Evolutionary conservation across 2,888 invertebrate species (phyloP).

Genomic region (Ceraclea dissimilis): DNA sequence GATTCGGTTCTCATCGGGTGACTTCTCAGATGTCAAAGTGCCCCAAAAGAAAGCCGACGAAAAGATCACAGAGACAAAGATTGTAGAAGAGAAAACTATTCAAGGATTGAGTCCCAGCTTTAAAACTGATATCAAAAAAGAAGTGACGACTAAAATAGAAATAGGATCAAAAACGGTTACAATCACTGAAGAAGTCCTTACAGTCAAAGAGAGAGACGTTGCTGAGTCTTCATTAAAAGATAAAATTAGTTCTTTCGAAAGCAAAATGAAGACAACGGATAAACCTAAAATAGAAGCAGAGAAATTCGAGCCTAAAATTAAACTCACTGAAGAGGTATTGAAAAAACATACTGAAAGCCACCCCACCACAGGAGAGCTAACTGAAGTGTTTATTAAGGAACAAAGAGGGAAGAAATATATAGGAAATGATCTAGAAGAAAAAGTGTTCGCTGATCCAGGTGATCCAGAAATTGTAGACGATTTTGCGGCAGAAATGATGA

Average conservation of each 20-base stretch:
- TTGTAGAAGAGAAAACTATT: constrained; percentile 38
- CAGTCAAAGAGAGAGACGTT: constrained; percentile 41
- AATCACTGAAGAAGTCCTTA: constrained; percentile 39
- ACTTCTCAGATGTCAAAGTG: constrained; percentile 47
- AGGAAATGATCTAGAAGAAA: constrained; percentile 9
- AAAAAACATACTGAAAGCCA: constrained; percentile 46
- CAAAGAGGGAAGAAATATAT: constrained; percentile 28
- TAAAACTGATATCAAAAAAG: constrained; percentile 48
- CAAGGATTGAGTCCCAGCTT: constrained; percentile 44
- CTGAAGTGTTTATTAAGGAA: constrained; percentile 47
- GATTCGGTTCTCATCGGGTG: constrained; percentile 45
- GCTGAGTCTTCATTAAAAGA: constrained; percentile 45
- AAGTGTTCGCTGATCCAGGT: constrained; percentile 17
- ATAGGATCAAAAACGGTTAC: constrained; percentile 32
- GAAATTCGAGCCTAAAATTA: constrained; percentile 36
- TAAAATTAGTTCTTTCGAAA: constrained; percentile 46
- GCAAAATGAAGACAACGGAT: constrained; percentile 36
- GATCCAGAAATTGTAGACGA: constrained; percentile 23
- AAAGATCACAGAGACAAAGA: constrained; percentile 37
- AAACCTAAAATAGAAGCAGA: constrained; percentile 40
- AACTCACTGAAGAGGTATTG: constrained; percentile 46
- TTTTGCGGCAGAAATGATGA: constrained; percentile 24
- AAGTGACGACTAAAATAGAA: constrained; percentile 27
- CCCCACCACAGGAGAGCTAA: constrained; percentile 45
- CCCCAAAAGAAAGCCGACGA: constrained; percentile 46